Percentiles rank a stretch among this genome's conserved stretches.
Evolutionary conservation across 2,888 invertebrate genomes (phyloP).

Genomic region (Platycheirus albimanus): DNA sequence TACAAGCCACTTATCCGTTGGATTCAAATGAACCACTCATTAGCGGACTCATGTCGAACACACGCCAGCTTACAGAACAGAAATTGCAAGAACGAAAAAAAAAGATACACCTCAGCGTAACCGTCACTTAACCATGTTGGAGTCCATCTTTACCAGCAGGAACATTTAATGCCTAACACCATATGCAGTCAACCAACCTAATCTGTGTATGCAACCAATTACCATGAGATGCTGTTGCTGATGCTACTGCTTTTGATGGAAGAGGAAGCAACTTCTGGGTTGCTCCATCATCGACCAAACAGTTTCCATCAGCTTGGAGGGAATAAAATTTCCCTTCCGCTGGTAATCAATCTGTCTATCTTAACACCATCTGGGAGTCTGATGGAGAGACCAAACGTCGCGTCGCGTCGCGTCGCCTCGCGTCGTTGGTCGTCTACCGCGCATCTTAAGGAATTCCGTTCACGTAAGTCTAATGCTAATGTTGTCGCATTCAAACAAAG

Average conservation of each 20-base stretch:
- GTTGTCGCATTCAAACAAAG: conserved; percentile 51
- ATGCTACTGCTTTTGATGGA: conserved; percentile 12
- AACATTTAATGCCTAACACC: conserved; percentile 64
- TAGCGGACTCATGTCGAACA: conserved; percentile 67
- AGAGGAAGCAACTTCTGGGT: conserved; percentile 34
- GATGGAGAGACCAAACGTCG: conserved; percentile 7
- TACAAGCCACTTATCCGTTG: conserved; percentile 59
- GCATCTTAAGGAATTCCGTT: conserved; percentile 37
- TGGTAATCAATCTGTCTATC: conserved; percentile 67
- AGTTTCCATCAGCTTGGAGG: conserved; percentile 24
- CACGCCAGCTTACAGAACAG: conserved; percentile 36
- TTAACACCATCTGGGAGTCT: conserved; percentile 49
- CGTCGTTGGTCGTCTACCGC: too few relatives aligned
- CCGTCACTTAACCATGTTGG: conserved; percentile 43
- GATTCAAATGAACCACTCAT: conserved; percentile 71
- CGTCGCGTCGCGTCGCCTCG: too few relatives aligned
- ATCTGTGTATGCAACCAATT: conserved; percentile 59
- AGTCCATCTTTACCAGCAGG: conserved; percentile 20
- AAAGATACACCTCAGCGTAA: conserved; percentile 3
- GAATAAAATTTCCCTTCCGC: conserved; percentile 53
- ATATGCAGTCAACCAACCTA: conserved; percentile 61
- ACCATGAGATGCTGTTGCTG: conserved; percentile 30
- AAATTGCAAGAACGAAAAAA: neutral
- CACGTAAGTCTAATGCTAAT: conserved; percentile 62
- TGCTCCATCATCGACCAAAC: conserved; percentile 25